Evolutionary conservation across 2,797 vertebrate genomes (phyloP).

Genomic region (Salmo trutta): DNA sequence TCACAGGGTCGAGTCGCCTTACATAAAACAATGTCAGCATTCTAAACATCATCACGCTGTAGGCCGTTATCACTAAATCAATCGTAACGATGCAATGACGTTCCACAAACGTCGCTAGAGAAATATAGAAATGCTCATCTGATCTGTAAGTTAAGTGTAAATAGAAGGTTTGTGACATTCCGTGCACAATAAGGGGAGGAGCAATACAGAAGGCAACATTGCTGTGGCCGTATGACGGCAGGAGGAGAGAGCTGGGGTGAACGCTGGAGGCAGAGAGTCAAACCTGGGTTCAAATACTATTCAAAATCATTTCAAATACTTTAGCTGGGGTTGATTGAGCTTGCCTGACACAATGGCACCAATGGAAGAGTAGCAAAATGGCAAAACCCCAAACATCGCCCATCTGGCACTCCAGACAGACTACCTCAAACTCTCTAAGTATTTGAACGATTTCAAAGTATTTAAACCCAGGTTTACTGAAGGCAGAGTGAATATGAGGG

Average conservation of each 20-base stretch:
- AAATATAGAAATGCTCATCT: slow-evolving; percentile 37
- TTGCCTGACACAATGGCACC: neutral
- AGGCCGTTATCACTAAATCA: too few relatives aligned
- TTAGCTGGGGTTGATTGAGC: neutral
- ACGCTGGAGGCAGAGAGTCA: slow-evolving; percentile 29
- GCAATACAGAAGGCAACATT: slow-evolving; percentile 50
- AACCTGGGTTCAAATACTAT: neutral
- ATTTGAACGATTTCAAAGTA: neutral
- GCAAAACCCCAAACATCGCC: neutral
- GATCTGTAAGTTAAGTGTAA: slow-evolving; percentile 50
- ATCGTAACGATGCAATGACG: too few relatives aligned
- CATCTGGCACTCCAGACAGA: neutral
- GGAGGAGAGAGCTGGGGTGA: slow-evolving; percentile 35
- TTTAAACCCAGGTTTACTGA: neutral
- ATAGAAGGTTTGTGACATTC: slow-evolving; percentile 37
- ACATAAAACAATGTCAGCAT: neutral
- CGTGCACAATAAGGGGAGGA: slow-evolving; percentile 42
- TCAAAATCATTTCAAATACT: neutral
- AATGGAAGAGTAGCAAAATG: neutral
- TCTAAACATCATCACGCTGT: neutral
- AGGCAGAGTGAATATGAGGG: neutral
- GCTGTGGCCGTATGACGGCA: slow-evolving; percentile 32
- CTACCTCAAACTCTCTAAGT: neutral
- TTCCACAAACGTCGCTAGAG: neutral
- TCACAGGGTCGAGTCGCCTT: neutral